Evolutionary conservation across 2,797 vertebrate species (phyloP).

Genomic region (Microtus obscurus): DNA sequence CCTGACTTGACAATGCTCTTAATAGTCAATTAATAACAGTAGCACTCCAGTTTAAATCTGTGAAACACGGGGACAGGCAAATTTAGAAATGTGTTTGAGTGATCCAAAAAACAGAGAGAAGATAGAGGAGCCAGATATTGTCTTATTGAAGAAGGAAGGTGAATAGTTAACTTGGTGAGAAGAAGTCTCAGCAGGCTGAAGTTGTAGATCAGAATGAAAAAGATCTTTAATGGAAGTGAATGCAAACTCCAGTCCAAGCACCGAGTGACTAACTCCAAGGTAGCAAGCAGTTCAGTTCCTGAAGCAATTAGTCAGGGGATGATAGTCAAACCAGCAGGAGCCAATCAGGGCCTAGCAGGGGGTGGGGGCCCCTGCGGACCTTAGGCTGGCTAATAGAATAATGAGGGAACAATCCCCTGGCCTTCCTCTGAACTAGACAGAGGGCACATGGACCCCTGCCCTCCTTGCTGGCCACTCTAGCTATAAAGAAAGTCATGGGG

Average conservation of each 20-base stretch:
- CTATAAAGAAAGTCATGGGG: background rate
- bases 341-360: background rate
- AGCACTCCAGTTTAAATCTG: background rate
- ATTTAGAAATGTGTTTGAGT: background rate
- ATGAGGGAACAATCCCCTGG: background rate
- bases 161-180: slow-evolving; percentile 48
- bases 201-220: slow-evolving; percentile 42
- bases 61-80: background rate
- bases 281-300: background rate
- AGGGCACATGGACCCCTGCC: background rate
- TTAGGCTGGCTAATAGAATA: background rate
- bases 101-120: background rate
- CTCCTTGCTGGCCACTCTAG: background rate
- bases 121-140: background rate
- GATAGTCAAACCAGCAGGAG: background rate
- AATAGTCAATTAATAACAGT: background rate
- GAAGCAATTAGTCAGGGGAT: background rate
- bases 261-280: background rate
- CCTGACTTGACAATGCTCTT: no score
- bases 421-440: background rate
- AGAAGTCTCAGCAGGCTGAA: background rate
- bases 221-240: background rate
- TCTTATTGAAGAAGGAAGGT: background rate
- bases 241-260: background rate
- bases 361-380: no score